Evolutionary conservation across 1,140 invertebrate genomes (phyloP).

Genomic region (Drosophila orena): DNA sequence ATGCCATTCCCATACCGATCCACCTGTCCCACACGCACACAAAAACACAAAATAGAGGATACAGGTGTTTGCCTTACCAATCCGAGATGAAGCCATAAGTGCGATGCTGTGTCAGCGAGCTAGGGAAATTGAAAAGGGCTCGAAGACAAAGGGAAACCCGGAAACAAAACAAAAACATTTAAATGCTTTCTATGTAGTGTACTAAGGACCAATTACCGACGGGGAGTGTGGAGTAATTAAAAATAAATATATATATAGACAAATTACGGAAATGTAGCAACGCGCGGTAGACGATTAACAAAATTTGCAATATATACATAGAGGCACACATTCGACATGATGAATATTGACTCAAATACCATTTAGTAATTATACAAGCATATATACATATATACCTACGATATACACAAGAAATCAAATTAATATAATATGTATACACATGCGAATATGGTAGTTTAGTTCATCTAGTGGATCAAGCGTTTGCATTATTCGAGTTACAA

Average conservation of each 20-base stretch:
- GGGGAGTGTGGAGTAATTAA: conserved; percentile 55
- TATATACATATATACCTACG: conserved; percentile 45
- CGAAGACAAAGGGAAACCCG: conserved; percentile 14
- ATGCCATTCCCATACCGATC: no score
- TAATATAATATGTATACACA: conserved; percentile 50
- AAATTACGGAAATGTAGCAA: conserved; percentile 31
- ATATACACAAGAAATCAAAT: conserved; percentile 47
- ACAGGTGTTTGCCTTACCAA: conserved; percentile 35
- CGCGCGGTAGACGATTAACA: conserved; percentile 44
- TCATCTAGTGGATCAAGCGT: conserved; percentile 74
- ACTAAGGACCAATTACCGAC: conserved; percentile 82
- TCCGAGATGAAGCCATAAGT: conserved; percentile 45
- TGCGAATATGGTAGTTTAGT: conserved; percentile 63
- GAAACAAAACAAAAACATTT: conserved; percentile 40
- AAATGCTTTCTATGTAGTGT: conserved; percentile 79
- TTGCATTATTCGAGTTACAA: conserved; percentile 73
- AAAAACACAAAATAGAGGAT: conserved; percentile 16
- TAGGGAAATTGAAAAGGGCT: conserved; percentile 51
- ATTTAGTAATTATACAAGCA: conserved; percentile 77
- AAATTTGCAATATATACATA: conserved; percentile 67
- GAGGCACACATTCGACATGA: conserved; percentile 45
- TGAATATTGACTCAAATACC: conserved; percentile 75
- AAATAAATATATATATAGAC: conserved; percentile 31
- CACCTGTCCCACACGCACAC: background rate
- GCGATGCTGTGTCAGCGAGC: conserved; percentile 37